A percentile compares a stretch with the other conserved stretches of the same genome.
Evolutionary conservation across 2,888 invertebrate species (phyloP).

Genomic region (Mesopsocus fuscifrons): DNA sequence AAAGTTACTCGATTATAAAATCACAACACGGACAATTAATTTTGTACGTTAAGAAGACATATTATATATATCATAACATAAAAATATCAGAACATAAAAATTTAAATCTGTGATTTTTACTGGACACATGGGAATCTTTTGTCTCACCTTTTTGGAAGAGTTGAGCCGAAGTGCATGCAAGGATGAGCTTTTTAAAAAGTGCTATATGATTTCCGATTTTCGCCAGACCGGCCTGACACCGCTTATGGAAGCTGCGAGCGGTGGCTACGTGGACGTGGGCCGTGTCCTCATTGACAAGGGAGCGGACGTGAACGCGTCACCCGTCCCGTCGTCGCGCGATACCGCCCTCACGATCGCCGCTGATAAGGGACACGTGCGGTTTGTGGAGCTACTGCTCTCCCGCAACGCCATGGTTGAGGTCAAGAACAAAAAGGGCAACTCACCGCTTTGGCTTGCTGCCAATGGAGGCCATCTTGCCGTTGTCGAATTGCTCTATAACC

Average conservation of each 20-base stretch:
- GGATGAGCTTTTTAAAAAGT: too few species aligned
- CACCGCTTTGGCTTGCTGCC: conserved; percentile 93
- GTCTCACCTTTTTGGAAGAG: too few species aligned
- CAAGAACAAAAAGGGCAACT: conserved; percentile 98
- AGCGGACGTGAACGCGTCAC: conserved; percentile 96
- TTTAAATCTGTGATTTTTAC: too few species aligned
- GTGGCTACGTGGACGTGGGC: conserved; percentile 97
- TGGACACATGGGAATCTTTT: too few species aligned
- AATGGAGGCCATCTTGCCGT: conserved; percentile 95
- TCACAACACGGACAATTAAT: too few species aligned
- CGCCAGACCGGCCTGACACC: conserved; percentile 94
- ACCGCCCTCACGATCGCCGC: conserved; percentile 98
- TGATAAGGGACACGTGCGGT: conserved; percentile 96
- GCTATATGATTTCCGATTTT: too few species aligned
- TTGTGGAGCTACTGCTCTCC: conserved; percentile 62
- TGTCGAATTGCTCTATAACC: conserved; percentile 79
- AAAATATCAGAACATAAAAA: too few species aligned
- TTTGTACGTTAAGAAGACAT: too few species aligned
- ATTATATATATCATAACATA: too few species aligned
- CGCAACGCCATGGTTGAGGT: conserved; percentile 68
- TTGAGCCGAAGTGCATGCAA: too few species aligned
- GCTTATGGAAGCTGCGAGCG: conserved; percentile 98
- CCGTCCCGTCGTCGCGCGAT: conserved; percentile 93
- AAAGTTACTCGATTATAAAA: too few species aligned
- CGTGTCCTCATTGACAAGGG: conserved; percentile 87